Conservation (phyloP, 2,888 invertebrate species). For the Chelonus formosanus region DNA sequence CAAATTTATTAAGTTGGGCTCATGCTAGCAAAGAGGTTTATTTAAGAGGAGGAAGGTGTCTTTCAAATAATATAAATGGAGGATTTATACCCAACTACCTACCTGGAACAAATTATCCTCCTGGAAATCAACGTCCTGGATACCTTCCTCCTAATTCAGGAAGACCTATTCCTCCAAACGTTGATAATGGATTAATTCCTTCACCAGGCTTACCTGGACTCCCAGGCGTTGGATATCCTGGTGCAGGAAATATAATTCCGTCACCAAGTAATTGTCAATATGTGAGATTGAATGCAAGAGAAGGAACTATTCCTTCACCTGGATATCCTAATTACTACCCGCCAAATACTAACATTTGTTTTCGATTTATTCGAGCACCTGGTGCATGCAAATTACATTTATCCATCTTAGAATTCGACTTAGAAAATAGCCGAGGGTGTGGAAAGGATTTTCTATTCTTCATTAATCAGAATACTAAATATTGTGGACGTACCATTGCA, state of each 20-base stretch:
- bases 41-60: constrained; percentile 47
- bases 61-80: constrained; percentile 12
- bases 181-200: not conserved
- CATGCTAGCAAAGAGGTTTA: constrained; percentile 50
- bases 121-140: not conserved
- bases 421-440: constrained; percentile 63
- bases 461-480: constrained; percentile 54
- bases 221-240: constrained; percentile 9
- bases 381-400: constrained; percentile 63
- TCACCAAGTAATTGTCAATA: constrained; percentile 50
- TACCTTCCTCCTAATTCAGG: not conserved
- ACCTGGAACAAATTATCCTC: not conserved
- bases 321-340: constrained; percentile 66
- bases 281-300: constrained; percentile 45
- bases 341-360: constrained; percentile 63
- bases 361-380: constrained; percentile 63
- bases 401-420: constrained; percentile 64
- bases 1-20: constrained; percentile 52
- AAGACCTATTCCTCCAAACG: not conserved
- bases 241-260: constrained; percentile 11
- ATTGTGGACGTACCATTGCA: constrained; percentile 63
- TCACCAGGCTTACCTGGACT: constrained; percentile 4
- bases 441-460: constrained; percentile 64
- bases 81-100: constrained; percentile 17
- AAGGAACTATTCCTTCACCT: constrained; percentile 65